phyloP scores from a whole-genome alignment of 2,797 vertebrate genomes.

The Labroides dimidiatus region DNA sequence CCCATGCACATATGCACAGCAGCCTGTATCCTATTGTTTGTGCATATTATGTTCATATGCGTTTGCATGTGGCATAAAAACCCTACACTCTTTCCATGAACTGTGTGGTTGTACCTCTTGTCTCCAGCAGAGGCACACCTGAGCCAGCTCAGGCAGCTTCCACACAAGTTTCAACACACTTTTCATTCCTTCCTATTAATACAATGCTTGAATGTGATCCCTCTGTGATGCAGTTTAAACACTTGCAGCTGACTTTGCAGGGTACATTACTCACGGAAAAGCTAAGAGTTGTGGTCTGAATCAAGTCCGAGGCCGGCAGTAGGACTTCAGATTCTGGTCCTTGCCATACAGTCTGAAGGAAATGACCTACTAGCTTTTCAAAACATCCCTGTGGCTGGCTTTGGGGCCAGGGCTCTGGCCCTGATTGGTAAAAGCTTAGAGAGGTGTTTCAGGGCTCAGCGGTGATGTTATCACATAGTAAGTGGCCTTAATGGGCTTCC shows the following conservation, averaged over 20 bases:
- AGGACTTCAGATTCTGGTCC: slow-evolving; percentile 58
- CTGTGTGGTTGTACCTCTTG: slow-evolving; percentile 24
- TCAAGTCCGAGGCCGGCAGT: slow-evolving; percentile 27
- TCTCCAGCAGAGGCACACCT: slow-evolving; percentile 70
- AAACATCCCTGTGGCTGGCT: slow-evolving; percentile 77
- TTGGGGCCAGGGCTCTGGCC: slow-evolving; percentile 77
- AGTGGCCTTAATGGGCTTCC: slow-evolving; percentile 86
- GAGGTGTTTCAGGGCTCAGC: slow-evolving; percentile 83
- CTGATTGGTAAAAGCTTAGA: slow-evolving; percentile 81
- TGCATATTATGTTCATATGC: slow-evolving; percentile 4
- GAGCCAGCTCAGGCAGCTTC: slow-evolving; percentile 48
- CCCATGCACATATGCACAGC: slow-evolving; percentile 10
- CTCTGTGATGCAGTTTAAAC: slow-evolving; percentile 39
- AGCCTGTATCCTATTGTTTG: slow-evolving; percentile 25
- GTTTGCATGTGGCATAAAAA: slow-evolving; percentile 13
- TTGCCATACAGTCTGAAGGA: slow-evolving; percentile 74
- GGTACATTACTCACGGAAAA: slow-evolving; percentile 17
- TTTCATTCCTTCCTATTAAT: slow-evolving; percentile 77
- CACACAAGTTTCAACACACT: slow-evolving; percentile 71
- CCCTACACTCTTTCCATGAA: slow-evolving; percentile 31
- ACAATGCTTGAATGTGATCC: slow-evolving; percentile 62
- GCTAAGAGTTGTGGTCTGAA: slow-evolving; percentile 33
- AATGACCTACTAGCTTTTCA: slow-evolving; percentile 81
- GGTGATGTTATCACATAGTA: slow-evolving; percentile 84
- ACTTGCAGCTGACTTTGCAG: slow-evolving; percentile 44